phyloP scores from a whole-genome alignment of 2,888 invertebrate genomes.

The Hypselothyrea guttata region DNA sequence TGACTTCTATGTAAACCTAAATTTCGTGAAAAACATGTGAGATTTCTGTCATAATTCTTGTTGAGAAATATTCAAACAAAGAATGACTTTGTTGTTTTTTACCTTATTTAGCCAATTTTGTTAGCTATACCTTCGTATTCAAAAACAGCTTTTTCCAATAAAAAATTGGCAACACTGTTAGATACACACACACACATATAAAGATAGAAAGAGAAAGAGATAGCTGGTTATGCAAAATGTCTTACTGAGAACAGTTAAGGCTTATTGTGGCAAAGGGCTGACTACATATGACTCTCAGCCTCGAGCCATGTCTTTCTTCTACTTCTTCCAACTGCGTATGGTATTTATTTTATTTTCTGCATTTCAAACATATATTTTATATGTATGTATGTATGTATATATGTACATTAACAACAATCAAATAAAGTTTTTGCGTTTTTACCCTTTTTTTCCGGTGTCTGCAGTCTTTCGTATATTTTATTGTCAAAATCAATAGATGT shows the following conservation, averaged over 20 bases:
- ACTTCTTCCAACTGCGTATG: background rate
- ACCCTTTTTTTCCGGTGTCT: constrained; percentile 21
- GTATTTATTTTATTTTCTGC: background rate
- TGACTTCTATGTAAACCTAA: no score
- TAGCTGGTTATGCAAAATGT: constrained; percentile 28
- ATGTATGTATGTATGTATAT: background rate
- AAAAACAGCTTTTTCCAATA: no score
- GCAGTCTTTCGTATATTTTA: constrained; percentile 35
- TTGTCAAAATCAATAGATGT: constrained; percentile 71
- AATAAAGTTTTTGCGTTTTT: constrained; percentile 47
- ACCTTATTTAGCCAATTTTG: no score
- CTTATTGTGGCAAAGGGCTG: constrained; percentile 40
- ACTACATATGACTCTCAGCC: constrained; percentile 10
- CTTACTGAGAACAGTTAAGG: constrained; percentile 44
- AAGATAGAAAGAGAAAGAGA: background rate
- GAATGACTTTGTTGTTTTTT: no score
- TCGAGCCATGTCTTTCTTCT: constrained; percentile 9
- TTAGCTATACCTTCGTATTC: no score
- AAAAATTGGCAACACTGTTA: no score
- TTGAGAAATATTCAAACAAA: no score
- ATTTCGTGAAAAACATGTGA: no score
- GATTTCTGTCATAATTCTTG: no score
- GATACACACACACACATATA: constrained; percentile 7
- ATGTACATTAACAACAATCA: constrained; percentile 43
- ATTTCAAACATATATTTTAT: background rate